Evolutionary conservation across 53 echinoderm and acorn worm genomes (phyloP).

Genomic region (Apostichopus leukothele): DNA sequence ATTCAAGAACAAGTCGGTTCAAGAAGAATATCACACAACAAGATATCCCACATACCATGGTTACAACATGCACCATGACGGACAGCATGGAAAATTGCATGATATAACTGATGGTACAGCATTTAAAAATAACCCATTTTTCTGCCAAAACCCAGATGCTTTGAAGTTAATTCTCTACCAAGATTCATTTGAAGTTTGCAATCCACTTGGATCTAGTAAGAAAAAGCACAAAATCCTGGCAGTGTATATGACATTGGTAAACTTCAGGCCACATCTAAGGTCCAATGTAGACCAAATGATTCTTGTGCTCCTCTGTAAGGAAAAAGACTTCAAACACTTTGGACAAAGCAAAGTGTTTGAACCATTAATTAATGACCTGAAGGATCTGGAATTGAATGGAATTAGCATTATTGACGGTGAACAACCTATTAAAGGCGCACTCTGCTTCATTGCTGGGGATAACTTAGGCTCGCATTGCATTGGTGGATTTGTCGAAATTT

Average conservation of each 20-base stretch:
- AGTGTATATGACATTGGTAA: slow-evolving; percentile 62
- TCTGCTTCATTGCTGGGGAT: slow-evolving; percentile 53
- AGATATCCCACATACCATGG: slow-evolving; percentile 37
- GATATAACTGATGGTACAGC: slow-evolving; percentile 50
- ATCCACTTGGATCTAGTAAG: slow-evolving; percentile 63
- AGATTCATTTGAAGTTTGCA: slow-evolving; percentile 63
- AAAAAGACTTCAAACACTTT: slow-evolving; percentile 50
- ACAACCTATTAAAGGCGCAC: slow-evolving; percentile 40
- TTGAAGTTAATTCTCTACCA: slow-evolving; percentile 59
- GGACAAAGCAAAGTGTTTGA: background rate
- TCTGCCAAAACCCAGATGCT: slow-evolving; percentile 38
- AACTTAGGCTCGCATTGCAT: slow-evolving; percentile 60
- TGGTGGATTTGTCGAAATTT: slow-evolving; percentile 66
- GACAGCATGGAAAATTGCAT: background rate
- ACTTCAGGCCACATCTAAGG: slow-evolving; percentile 55
- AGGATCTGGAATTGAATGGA: slow-evolving; percentile 46
- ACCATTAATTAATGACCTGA: slow-evolving; percentile 39
- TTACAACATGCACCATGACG: background rate
- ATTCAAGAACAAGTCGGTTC: background rate
- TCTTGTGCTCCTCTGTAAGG: slow-evolving; percentile 54
- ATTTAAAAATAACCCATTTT: slow-evolving; percentile 32
- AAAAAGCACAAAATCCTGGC: slow-evolving; percentile 63
- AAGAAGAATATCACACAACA: slow-evolving; percentile 31
- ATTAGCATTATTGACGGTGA: slow-evolving; percentile 21
- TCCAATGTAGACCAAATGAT: slow-evolving; percentile 58